Evolutionary conservation across 2,797 vertebrate species (phyloP), one percentile per base, ranked within the genome.

Genomic region (Euphonia xanthogaster): DNA sequence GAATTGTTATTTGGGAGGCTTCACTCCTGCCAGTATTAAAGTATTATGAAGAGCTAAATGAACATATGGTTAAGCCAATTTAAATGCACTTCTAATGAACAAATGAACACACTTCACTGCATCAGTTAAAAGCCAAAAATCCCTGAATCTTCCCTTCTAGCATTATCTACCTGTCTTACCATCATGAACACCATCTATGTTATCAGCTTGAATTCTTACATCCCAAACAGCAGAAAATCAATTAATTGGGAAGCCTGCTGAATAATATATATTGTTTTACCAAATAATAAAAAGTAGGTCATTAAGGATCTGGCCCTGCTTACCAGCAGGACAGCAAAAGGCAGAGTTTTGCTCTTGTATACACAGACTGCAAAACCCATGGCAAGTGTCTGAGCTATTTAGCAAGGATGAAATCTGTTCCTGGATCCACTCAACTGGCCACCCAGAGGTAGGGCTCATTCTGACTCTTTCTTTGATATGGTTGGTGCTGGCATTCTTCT

Each of bases 1-100:
- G 53, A 86, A 75, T 88, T 92, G 74, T 79, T 96, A 78, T 63
- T 75, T 51, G 45, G 25, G 10, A 92, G 48, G 42, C 70, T 86
- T 90, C 45, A 79, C 50, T 50, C 55, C 45, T 93, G 54, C 10
- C 51, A 54, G 33, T 70, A 86, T 63, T 74, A 53, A 92, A 75
- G 35, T 78, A 78, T 93, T 93, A 80, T 12, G n/a, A 89, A 91
- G 84, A 93, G 21, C 75, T 91, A 94, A 93, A 93, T 23, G 68
- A 89, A 55, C 71, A 79, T 68, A 93, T 73, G 75, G 61, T 74
- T 92, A 81, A 76, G 48, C n/a, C 83, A 87, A 63, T 82, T 82
- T 88, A 93, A 90, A 85, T 67, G 77, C 45, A 73, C 61, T 79
- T 90, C 71, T 90, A 94, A 92, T 67, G 83, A 93, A 86, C 51